phyloP scores from a whole-genome alignment of 2,888 invertebrate genomes.

The Tipula helvola region DNA sequence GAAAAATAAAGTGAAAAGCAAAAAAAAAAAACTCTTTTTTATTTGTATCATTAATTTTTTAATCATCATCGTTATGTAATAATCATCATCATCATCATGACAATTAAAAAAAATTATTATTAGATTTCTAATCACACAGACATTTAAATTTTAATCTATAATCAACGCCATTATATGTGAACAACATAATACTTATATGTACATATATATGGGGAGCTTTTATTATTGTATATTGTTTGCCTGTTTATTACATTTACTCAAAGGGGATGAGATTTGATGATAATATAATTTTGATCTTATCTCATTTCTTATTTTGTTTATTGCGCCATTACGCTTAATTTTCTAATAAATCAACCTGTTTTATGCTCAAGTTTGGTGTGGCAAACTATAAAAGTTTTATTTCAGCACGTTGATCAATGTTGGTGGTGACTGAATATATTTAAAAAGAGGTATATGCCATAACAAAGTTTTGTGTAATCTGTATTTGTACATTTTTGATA shows the following conservation, averaged over 20 bases:
- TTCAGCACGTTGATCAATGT: not conserved
- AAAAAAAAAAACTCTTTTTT: not conserved
- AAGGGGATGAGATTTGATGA: not conserved
- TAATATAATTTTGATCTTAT: not conserved
- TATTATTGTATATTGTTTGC: not conserved
- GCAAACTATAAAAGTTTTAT: not conserved
- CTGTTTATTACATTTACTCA: not conserved
- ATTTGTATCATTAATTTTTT: not conserved
- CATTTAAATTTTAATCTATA: not conserved
- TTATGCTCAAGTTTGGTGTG: not conserved
- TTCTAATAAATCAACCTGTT: not conserved
- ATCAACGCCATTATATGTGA: not conserved
- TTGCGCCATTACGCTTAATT: not conserved
- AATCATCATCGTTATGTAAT: not conserved
- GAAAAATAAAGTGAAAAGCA: not conserved
- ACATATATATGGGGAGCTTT: not conserved
- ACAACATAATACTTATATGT: not conserved
- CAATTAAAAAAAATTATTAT: not conserved
- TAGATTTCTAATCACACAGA: not conserved
- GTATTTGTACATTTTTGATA: not conserved
- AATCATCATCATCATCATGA: not conserved
- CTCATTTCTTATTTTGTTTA: not conserved
- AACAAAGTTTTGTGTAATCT: too few relatives aligned
- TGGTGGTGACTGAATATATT: not conserved
- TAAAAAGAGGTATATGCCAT: too few relatives aligned